These are phyloP conservation scores for Temnothorax rugatulus DNA, from an alignment of 2,888 invertebrate genomes.

Conservation along the genomic window DNA sequence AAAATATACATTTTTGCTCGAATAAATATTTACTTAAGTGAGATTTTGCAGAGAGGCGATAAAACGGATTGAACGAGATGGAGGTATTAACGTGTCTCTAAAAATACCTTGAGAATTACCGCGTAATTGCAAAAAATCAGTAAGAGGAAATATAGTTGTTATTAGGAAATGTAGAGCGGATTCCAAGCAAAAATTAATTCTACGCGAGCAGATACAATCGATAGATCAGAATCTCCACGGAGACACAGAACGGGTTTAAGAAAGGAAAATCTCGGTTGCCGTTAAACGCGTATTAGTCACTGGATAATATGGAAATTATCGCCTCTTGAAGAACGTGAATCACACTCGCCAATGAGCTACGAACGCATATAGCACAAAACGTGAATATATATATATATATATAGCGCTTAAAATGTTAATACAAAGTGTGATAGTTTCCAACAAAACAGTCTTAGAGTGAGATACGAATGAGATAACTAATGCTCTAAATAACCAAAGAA, in stretches of 20 bases:
- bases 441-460: not conserved
- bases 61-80: not conserved
- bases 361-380: not conserved
- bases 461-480: not conserved
- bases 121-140: slow-evolving; percentile 52
- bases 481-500: not conserved
- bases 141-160: slow-evolving; percentile 68
- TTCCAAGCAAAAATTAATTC: slow-evolving; percentile 64
- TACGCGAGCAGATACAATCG: slow-evolving; percentile 32
- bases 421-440: not conserved
- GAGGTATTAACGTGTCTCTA: not conserved
- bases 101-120: slow-evolving; percentile 57
- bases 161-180: slow-evolving; percentile 76
- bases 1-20: slow-evolving; percentile 10
- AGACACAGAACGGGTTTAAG: slow-evolving; percentile 63
- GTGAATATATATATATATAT: not conserved
- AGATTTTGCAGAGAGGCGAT: not conserved
- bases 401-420: not conserved
- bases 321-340: slow-evolving; percentile 60
- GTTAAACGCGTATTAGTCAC: slow-evolving; percentile 71
- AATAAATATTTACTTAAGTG: not conserved
- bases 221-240: slow-evolving; percentile 32
- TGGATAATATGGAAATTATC: slow-evolving; percentile 68
- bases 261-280: slow-evolving; percentile 54
- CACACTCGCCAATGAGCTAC: slow-evolving; percentile 50